Percentiles rank a stretch among this genome's conserved stretches.
Evolutionary conservation across 1,140 invertebrate genomes (phyloP).

Genomic region (Eriocheir sinensis): DNA sequence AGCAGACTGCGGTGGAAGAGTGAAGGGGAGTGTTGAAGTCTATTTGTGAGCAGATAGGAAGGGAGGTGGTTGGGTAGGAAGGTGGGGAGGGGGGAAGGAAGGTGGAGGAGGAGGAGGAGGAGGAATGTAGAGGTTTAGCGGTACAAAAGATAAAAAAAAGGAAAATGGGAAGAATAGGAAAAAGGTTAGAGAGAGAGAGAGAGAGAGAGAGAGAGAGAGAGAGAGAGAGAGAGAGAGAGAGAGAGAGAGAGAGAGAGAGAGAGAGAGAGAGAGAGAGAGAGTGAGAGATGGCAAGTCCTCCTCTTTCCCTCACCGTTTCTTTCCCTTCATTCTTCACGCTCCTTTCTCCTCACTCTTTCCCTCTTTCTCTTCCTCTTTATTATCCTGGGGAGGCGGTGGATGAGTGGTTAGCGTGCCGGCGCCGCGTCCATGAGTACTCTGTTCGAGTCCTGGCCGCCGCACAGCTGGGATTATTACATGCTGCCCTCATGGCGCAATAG

Average conservation of each 20-base stretch:
- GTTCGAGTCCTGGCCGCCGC: too few relatives aligned
- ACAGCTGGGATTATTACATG: too few relatives aligned
- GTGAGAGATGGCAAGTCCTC: not conserved
- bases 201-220: too few relatives aligned
- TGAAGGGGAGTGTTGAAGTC: too few relatives aligned
- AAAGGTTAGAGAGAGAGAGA: not conserved
- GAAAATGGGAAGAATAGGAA: not conserved
- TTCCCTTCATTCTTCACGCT: too few relatives aligned
- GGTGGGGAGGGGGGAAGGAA: not conserved
- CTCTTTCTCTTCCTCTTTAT: too few relatives aligned
- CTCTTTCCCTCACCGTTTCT: not conserved
- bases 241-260: slow-evolving; percentile 9
- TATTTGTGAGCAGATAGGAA: too few relatives aligned
- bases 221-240: not conserved
- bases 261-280: not conserved
- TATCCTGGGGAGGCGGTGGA: too few relatives aligned
- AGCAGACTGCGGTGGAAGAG: not conserved
- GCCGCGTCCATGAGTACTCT: too few relatives aligned
- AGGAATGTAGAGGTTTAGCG: not conserved
- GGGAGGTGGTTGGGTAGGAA: not conserved
- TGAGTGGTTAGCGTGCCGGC: too few relatives aligned
- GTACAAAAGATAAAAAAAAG: not conserved
- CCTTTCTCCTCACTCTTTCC: too few relatives aligned
- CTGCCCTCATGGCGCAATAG: too few relatives aligned
- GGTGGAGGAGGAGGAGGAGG: not conserved